Percentiles rank a stretch among this genome's conserved stretches.
phyloP scores from a whole-genome alignment of 2,888 invertebrate species.

The Drosophila monieri region DNA sequence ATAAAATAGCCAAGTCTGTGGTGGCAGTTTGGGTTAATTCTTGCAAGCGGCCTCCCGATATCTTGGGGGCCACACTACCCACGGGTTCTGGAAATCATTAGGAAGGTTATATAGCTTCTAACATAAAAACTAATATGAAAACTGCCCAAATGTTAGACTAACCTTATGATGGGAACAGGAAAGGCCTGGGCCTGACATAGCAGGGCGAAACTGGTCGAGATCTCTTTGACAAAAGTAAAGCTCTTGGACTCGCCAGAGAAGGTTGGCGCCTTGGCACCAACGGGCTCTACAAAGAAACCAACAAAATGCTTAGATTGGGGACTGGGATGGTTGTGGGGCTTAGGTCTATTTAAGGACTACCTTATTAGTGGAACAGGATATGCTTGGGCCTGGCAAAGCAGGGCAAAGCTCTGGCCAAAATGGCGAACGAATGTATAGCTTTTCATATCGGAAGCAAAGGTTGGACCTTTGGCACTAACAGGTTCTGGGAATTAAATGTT shows the following conservation, averaged over 20 bases:
- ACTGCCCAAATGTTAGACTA: slow-evolving; percentile 72
- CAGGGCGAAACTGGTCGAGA: slow-evolving; percentile 85
- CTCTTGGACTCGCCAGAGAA: slow-evolving; percentile 87
- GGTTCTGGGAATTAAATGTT: slow-evolving; percentile 84
- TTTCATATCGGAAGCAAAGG: slow-evolving; percentile 77
- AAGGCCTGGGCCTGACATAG: slow-evolving; percentile 89
- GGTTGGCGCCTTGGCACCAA: slow-evolving; percentile 86
- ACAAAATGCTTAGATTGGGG: not conserved
- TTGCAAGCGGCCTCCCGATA: slow-evolving; percentile 85
- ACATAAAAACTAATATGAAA: slow-evolving; percentile 17
- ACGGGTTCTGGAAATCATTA: slow-evolving; percentile 83
- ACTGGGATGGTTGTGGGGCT: not conserved
- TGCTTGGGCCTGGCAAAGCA: slow-evolving; percentile 86
- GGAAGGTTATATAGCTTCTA: not conserved
- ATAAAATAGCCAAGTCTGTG: slow-evolving; percentile 83
- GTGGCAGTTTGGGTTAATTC: slow-evolving; percentile 81
- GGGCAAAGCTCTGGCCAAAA: slow-evolving; percentile 81
- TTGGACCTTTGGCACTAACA: slow-evolving; percentile 85
- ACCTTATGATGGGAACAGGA: slow-evolving; percentile 90
- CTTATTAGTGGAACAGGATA: slow-evolving; percentile 81
- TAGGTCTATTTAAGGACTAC: slow-evolving; percentile 52
- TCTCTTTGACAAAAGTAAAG: slow-evolving; percentile 84
- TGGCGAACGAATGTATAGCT: slow-evolving; percentile 81
- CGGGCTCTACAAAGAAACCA: slow-evolving; percentile 85
- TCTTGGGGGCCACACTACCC: slow-evolving; percentile 85